Conservation (phyloP, 2,888 invertebrate genomes). For the Gastrophysa polygoni region DNA sequence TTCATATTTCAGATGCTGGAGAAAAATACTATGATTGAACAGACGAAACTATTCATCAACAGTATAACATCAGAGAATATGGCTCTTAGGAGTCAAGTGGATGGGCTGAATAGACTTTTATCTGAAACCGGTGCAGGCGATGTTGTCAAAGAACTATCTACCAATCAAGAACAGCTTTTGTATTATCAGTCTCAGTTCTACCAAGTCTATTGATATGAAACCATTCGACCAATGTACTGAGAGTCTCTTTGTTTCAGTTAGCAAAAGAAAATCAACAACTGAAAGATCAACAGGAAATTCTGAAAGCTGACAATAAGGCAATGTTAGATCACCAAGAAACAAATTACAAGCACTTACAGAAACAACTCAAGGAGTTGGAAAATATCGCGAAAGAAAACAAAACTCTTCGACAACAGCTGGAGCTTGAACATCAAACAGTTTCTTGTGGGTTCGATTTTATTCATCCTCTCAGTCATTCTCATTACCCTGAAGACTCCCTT, state of each 20-base stretch:
- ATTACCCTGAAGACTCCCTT: no score
- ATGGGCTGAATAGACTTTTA: slow-evolving; percentile 46
- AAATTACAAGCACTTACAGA: slow-evolving; percentile 43
- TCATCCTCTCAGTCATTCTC: no score
- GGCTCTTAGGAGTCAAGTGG: slow-evolving; percentile 45
- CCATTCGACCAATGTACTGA: not conserved
- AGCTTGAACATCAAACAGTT: slow-evolving; percentile 47
- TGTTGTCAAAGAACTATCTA: slow-evolving; percentile 46
- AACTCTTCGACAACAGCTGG: slow-evolving; percentile 44
- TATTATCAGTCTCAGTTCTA: slow-evolving; percentile 44
- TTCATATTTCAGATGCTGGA: slow-evolving; percentile 23
- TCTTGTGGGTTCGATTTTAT: slow-evolving; percentile 33
- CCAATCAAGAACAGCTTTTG: slow-evolving; percentile 48
- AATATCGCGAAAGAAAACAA: slow-evolving; percentile 39
- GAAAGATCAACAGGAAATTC: slow-evolving; percentile 24
- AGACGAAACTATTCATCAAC: slow-evolving; percentile 38
- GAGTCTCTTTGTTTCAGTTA: slow-evolving; percentile 27
- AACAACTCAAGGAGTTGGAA: slow-evolving; percentile 45
- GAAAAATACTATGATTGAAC: slow-evolving; percentile 42
- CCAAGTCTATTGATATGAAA: slow-evolving; percentile 37
- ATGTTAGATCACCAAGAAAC: slow-evolving; percentile 31
- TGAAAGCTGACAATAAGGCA: slow-evolving; percentile 32
- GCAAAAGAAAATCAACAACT: slow-evolving; percentile 35
- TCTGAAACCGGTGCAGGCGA: slow-evolving; percentile 49
- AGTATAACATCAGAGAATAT: slow-evolving; percentile 45